Evolutionary conservation across 2,113 vertebrate species (phyloP).

Genomic region (Buteo buteo): DNA sequence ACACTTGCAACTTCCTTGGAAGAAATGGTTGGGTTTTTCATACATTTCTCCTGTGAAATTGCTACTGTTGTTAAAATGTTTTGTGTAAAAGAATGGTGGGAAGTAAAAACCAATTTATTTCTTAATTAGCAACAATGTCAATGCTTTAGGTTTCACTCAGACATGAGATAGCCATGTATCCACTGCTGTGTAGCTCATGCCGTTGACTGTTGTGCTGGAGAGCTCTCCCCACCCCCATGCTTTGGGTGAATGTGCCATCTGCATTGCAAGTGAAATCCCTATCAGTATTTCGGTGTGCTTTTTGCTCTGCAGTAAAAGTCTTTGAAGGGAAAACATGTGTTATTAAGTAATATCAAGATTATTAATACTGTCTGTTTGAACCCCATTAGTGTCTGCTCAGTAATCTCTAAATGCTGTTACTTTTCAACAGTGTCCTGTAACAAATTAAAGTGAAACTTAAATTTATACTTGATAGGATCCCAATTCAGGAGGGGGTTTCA

Average conservation of each 20-base stretch:
- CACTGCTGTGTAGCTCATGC: neutral
- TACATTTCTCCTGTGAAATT: neutral
- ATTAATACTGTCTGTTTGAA: conserved; percentile 58
- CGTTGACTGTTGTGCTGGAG: neutral
- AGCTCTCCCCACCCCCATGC: neutral
- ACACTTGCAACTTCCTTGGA: neutral
- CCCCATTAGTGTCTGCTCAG: conserved; percentile 32
- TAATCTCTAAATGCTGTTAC: conserved; percentile 45
- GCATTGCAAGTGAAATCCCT: neutral
- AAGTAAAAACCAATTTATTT: neutral
- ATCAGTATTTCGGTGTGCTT: neutral
- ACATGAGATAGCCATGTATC: neutral
- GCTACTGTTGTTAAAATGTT: neutral
- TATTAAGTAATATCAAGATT: conserved; percentile 64
- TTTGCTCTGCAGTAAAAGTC: neutral
- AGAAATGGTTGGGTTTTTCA: neutral
- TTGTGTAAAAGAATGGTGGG: neutral
- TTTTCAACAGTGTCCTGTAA: conserved; percentile 31
- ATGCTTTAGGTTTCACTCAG: neutral
- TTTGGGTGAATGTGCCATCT: neutral
- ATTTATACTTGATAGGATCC: conserved; percentile 14
- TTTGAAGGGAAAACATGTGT: conserved; percentile 41
- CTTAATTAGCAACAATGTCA: neutral
- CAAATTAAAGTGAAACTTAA: conserved; percentile 45
- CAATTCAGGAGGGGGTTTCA: conserved; percentile 15